phyloP scores from a whole-genome alignment of 2,888 invertebrate genomes.

The Lochmaea capreae region DNA sequence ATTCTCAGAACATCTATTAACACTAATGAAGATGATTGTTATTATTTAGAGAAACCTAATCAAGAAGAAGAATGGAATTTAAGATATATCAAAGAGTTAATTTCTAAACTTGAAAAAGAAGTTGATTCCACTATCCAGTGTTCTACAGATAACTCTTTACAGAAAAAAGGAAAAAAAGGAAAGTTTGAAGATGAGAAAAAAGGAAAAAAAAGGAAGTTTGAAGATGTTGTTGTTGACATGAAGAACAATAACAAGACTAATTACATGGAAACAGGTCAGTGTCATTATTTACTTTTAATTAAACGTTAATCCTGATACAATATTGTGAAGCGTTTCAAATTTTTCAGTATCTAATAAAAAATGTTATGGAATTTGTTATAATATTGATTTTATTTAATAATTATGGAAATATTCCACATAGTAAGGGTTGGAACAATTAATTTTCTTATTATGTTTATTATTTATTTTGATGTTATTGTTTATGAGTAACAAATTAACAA shows the following conservation, averaged over 20 bases:
- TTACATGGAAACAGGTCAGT: constrained; percentile 42
- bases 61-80: constrained; percentile 40
- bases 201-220: constrained; percentile 41
- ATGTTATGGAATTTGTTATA: too few species aligned
- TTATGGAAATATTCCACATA: too few species aligned
- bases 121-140: constrained; percentile 29
- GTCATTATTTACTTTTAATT: constrained; percentile 9
- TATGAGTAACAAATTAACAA: too few species aligned
- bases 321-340: too few species aligned
- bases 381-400: too few species aligned
- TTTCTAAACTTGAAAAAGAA: constrained; percentile 45
- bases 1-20: neutral
- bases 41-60: constrained; percentile 43
- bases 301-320: neutral
- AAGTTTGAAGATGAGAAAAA: constrained; percentile 40
- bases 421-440: too few species aligned
- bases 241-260: constrained; percentile 44
- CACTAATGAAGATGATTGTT: constrained; percentile 28
- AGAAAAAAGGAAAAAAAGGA: constrained; percentile 39
- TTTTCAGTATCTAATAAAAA: too few species aligned
- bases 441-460: neutral
- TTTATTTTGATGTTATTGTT: too few species aligned
- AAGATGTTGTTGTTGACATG: constrained; percentile 35
- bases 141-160: constrained; percentile 35
- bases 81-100: constrained; percentile 38